Evolutionary conservation across 2,888 invertebrate genomes (phyloP), one percentile per base, ranked within the genome.

Genomic region (Dendrolimus pini): DNA sequence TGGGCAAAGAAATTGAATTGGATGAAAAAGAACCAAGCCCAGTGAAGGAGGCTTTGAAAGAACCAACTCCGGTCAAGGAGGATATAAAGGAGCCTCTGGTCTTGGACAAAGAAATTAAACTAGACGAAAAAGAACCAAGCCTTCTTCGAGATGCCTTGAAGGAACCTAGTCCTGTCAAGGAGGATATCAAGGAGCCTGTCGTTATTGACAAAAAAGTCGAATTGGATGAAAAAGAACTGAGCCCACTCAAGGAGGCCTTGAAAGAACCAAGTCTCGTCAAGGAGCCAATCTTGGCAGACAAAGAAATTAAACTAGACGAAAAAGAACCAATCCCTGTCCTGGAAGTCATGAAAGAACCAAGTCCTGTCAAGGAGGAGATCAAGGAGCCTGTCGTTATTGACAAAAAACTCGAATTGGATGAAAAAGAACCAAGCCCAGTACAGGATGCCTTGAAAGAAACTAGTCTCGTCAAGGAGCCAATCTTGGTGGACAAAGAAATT

Each of bases 251-350:
- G 41, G 56, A 58, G 1, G 47, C 53, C 0, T 12, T 13, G 0
- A 47, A 41, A 1, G 14, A 18, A n/a, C n/a, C 52, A 2, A 61
- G 63, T 41, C 55, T 53, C 0, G 55, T 58, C 41, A 56, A 41
- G 9, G 8, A 53, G 14, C 41, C 7, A n/a, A 1, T 7, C 1
- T 14, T n/a, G 18, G 13, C 56, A 54, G 61, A 59, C 1, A 64
- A 65, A 30, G 62, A 41, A n/a, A 56, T 60, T 13, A 55, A 62
- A 54, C 58, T 61, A 2, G 61, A 59, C 0, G 61, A 64, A 7
- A 64, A 68, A 52, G 47, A 13, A 7, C 55, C 55, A 1, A 68
- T 61, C 7, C 58, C 58, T 0, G 18, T 18, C 0, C 41, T 63
- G 7, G 41, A 14, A 2, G 58, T 53, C 3, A 54, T 55, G 7